These are phyloP conservation scores for Caenorhabditis sp. DNA, from an alignment of 2,888 invertebrate species.

Conservation along the genomic window DNA sequence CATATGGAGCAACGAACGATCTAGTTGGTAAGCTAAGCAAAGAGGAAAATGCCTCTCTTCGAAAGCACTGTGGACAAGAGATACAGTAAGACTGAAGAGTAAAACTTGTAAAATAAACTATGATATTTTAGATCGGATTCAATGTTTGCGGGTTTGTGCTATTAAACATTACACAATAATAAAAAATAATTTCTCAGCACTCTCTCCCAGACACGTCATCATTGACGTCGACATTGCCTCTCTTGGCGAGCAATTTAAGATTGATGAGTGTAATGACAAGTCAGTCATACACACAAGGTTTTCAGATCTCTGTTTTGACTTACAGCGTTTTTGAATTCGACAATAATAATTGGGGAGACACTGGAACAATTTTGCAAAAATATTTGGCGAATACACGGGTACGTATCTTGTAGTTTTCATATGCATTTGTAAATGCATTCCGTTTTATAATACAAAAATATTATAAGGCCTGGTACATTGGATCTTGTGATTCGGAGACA, in stretches of 20 bases:
- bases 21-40: constrained; percentile 5
- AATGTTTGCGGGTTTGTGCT: constrained; percentile 1
- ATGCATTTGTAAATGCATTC: background rate
- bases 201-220: constrained; percentile 3
- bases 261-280: constrained; percentile 19
- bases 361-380: no score
- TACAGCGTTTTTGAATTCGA: background rate
- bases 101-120: background rate
- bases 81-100: background rate
- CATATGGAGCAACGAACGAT: background rate
- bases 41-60: background rate
- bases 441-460: background rate
- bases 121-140: constrained; percentile 4
- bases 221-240: background rate
- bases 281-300: background rate
- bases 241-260: background rate
- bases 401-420: no score
- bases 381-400: no score
- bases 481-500: constrained; percentile 11
- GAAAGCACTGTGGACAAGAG: constrained; percentile 1
- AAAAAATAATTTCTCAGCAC: background rate
- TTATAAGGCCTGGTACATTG: constrained; percentile 29
- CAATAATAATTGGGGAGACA: no score
- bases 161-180: no score
- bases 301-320: background rate